Evolutionary conservation across 2,797 vertebrate species (phyloP).

Genomic region (Sebastes matsubarae): DNA sequence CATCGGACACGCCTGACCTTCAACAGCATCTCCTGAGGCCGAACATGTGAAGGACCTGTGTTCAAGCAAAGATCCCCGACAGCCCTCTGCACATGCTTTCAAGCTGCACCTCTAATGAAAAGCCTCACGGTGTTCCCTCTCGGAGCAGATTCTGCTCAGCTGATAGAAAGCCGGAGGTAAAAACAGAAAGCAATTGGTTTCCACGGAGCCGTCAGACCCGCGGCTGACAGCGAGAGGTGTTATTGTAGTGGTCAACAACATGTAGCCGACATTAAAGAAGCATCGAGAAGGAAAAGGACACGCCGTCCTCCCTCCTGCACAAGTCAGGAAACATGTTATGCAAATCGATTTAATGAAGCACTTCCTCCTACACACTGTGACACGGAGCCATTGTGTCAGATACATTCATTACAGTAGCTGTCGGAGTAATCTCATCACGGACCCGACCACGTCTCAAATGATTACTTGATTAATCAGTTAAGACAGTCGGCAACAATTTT

Average conservation of each 20-base stretch:
- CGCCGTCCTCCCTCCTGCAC: background rate
- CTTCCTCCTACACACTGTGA: constrained; percentile 2
- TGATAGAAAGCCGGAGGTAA: background rate
- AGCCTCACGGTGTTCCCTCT: background rate
- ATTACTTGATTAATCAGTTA: background rate
- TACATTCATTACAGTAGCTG: background rate
- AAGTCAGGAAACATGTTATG: background rate
- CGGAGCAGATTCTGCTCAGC: background rate
- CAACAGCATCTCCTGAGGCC: constrained; percentile 39
- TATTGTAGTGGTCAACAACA: background rate
- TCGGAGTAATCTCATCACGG: background rate
- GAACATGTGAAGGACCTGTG: constrained; percentile 47
- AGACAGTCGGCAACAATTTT: background rate
- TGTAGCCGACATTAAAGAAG: background rate
- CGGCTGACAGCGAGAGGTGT: constrained; percentile 4
- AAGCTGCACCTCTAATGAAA: constrained; percentile 20
- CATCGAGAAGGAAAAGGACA: background rate
- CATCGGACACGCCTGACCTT: constrained; percentile 54
- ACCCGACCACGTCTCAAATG: background rate
- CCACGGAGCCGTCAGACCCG: background rate
- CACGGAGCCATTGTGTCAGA: constrained; percentile 15
- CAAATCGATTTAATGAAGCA: background rate
- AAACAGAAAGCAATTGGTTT: constrained; percentile 9
- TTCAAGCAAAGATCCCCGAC: background rate
- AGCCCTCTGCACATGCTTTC: constrained; percentile 19